Evolutionary conservation across 2,888 invertebrate genomes (phyloP), one percentile per base, ranked within the genome.

Genomic region (Germaria angustata): DNA sequence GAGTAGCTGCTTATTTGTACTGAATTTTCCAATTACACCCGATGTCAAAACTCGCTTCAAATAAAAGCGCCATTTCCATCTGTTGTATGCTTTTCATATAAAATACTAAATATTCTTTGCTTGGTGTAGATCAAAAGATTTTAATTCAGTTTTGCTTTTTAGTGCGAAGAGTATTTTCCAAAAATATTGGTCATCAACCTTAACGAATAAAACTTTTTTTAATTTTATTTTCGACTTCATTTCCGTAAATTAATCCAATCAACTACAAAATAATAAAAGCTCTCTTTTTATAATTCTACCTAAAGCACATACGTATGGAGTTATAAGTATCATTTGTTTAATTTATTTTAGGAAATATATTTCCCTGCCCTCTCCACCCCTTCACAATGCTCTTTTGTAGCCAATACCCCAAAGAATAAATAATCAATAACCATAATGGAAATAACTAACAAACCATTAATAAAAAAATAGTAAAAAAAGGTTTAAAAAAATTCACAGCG

Each of bases 371-470:
- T 9, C 1, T 20, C 69, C 9, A 11, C 41, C 0, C 9, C 51
- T 6, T 17, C 51, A 46, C 28, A 65, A 13, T 4, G 15, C 44
- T 5, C 15, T 49, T 49, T 36, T 20, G 2, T 15, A 34, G 36
- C 17, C 65, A 71, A 59, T 72, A 68, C 66, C 49, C 66, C 9
- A 57, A 61, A 72, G 53, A 66, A 51, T 24, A 79, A 71, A 82
- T 71, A 78, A 79, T 79, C 82, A 75, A 82, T 82, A 82, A 76
- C 71, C 79, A 82, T 79, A 79, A 79, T 82, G 57, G 55, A 79
- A 82, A 82, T 79, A 79, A 71, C 82, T 82, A 79, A 76, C 75
- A 72, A 79, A 79, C 71, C 69, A 68, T 66, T 79, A 73, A 73
- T 71, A 78, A 73, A 73, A 59, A 36, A 65, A 66, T 57, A 46